phyloP scores from a whole-genome alignment of 2,113 vertebrate genomes.

The Dromaius novaehollandiae region DNA sequence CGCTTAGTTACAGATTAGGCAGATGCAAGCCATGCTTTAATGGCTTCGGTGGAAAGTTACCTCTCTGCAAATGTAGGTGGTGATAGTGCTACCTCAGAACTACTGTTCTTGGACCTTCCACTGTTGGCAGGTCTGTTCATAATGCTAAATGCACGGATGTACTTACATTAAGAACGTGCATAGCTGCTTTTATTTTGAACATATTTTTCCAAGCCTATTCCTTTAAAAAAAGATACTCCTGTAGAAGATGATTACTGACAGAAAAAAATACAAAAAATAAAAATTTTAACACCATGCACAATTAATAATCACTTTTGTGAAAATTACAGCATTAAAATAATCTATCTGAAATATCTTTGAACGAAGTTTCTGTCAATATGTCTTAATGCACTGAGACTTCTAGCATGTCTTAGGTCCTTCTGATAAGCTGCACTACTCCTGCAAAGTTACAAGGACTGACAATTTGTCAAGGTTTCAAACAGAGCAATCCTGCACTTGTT shows the following conservation, averaged over 20 bases:
- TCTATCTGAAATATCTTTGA: background rate
- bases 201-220: too few species aligned
- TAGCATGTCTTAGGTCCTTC: fast-evolving
- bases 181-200: background rate
- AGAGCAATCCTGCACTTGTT: fast-evolving
- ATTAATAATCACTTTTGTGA: background rate
- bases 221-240: too few species aligned
- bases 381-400: fast-evolving
- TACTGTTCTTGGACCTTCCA: too few species aligned
- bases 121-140: too few species aligned
- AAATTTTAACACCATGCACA: too few species aligned
- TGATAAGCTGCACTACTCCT: fast-evolving
- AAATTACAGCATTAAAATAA: fast-evolving
- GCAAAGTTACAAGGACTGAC: fast-evolving
- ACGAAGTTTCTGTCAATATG: fast-evolving
- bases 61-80: too few species aligned
- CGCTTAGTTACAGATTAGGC: too few species aligned
- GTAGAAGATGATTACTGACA: too few species aligned
- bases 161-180: background rate
- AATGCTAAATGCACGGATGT: background rate
- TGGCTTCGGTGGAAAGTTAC: too few species aligned
- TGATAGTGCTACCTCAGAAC: too few species aligned
- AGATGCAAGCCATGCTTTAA: too few species aligned
- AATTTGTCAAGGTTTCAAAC: fast-evolving
- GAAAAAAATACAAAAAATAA: too few species aligned